Base-by-base conservation (phyloP, 1,140 invertebrate species). In the Drosophila pandora region DNA sequence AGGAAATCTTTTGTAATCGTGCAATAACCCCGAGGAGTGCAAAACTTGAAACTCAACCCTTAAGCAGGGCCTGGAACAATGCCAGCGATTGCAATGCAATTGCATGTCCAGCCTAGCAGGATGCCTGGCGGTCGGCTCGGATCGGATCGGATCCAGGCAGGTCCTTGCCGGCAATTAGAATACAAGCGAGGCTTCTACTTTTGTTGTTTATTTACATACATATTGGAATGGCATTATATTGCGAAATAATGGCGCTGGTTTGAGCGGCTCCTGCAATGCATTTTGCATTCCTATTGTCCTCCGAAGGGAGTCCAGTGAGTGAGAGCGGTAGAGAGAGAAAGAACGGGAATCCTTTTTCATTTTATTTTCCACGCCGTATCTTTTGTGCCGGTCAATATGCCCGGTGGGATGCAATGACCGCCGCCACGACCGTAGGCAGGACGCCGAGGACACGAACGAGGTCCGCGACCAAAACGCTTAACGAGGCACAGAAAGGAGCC, bases 1-100 rank as follows among this genome's bases (percentile, higher is more conserved):
- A 54, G 82, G 78, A 85, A 85, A 87, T 85, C 82, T 76, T 85
- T 85, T 85, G 82, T 85, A 85, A 85, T 85, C 82, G 82, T 82
- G 43, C 82, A 83, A 85, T 85, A 85, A 85, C 82, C 82, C 82
- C 81, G 79, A 45, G 55, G 70, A 68, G 76, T 70, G 79, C 55
- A 78, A 55, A 85, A 85, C 82, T 82, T 79, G 82, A 85, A 85
- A 85, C 78, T 82, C 82, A 85, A 85, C 82, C 82, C 82, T 48
- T 85, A 82, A 85, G 47, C 52, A 32, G 30, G 13, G 30, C 32
- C 65, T 69, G 76, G 79, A 85, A 85, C 81, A 85, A 85, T 87
- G 70, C 68, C 74, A 62, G 65, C 41, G 49, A 85, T 57, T 87
- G 82, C 82, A 85, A 76, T 62, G 82, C 82, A 85, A 85, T 81